Evolutionary conservation across 2,797 vertebrate species (phyloP), one percentile per base, ranked within the genome.

Genomic region (Diplodus puntazzo): DNA sequence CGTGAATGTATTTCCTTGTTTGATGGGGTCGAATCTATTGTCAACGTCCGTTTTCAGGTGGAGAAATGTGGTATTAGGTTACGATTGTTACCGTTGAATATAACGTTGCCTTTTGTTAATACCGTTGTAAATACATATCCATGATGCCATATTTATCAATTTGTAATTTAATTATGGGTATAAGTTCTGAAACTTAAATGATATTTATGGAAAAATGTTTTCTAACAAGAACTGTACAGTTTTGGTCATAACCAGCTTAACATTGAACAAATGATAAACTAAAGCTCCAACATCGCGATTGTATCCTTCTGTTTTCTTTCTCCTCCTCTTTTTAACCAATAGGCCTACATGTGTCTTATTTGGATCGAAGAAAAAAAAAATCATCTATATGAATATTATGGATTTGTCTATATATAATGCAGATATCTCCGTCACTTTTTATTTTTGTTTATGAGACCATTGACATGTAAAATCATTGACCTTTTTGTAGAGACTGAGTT

Each of bases 151-250:
- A 99, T 99, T 99, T 99, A 99, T 99, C 98, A 88, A 95, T 98
- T 98, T 97, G 97, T 99, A 99, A 99, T 99, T 99, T 99, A 99
- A 99, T 97, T 97, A 97, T 98, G 96, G 96, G 96, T 96, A 96
- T 96, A 93, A 98, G 96, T 97, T 98, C 97, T 97, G 97, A 97
- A 97, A 96, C 96, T 95, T 96, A 97, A 98, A 99, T 97, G 96
- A 96, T 99, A 99, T 99, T 99, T 99, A 99, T 99, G 97, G 96
- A 96, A 97, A 97, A 97, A 25, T 96, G 95, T 97, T 97, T 97
- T 97, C 95, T 97, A 97, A 96, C 96, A 96, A 96, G 94, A 94
- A 96, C 96, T 99, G 98, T 99, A 99, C 97, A 99, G 97, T 96
- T 98, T 98, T 97, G 97, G 95, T 97, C 97, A 97, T 97, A 97